A percentile compares a stretch with the other conserved stretches of the same genome.
Evolutionary conservation across 2,888 invertebrate genomes (phyloP).

Genomic region (Plagiodera versicolora): DNA sequence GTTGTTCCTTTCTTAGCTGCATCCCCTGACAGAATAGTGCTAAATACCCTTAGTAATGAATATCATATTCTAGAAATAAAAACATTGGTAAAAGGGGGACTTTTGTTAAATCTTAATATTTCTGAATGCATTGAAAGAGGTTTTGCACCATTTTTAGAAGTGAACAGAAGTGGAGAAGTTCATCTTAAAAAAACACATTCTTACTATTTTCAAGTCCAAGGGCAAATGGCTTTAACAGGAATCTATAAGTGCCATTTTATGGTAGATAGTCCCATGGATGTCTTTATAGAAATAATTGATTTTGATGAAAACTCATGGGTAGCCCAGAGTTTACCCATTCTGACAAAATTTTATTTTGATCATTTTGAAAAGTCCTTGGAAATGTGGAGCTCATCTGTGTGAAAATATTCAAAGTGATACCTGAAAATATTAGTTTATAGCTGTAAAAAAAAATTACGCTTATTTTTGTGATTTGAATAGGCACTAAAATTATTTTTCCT

Average conservation of each 20-base stretch:
- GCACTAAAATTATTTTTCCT: background rate
- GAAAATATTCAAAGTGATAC: background rate
- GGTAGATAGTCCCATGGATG: background rate
- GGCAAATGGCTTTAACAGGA: background rate
- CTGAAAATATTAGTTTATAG: background rate
- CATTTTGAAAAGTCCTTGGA: background rate
- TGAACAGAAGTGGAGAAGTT: background rate
- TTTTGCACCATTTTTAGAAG: background rate
- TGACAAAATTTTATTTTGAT: slow-evolving; percentile 1
- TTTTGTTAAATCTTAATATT: background rate
- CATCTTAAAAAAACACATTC: background rate
- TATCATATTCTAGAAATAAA: background rate
- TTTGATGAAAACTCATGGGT: slow-evolving; percentile 1
- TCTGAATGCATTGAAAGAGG: background rate
- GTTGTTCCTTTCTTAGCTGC: background rate
- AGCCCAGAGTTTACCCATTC: background rate
- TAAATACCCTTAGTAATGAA: background rate
- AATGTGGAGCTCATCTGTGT: background rate
- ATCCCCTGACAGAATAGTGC: background rate
- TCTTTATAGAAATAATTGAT: background rate
- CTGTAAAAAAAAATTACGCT: background rate
- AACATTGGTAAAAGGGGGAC: background rate
- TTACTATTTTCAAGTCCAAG: background rate
- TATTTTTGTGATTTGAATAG: background rate
- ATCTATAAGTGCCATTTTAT: background rate